Evolutionary conservation across 2,797 vertebrate species (phyloP), one percentile per base, ranked within the genome.

Genomic region (Synanceia verrucosa): DNA sequence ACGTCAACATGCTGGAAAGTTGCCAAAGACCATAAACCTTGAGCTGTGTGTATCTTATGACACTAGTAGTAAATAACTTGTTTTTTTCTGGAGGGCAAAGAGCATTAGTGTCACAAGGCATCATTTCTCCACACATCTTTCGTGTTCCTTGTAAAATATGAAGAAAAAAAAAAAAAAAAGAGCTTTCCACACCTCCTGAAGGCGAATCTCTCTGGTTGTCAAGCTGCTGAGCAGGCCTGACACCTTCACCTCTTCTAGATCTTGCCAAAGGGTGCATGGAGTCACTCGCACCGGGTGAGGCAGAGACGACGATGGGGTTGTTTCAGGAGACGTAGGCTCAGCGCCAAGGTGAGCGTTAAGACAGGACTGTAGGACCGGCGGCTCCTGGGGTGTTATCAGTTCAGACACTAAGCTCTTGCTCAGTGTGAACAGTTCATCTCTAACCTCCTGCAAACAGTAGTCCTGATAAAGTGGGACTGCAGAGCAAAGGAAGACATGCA

Each of bases 391-490:
- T 0, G 39, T 48, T 11, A 91, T 70, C 39, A 91, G 55, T 5
- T 88, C 69, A 14, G 88, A 75, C 51, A 92, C 46, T 3, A 44
- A 70, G 16, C 70, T 50, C 8, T 62, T 11, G 41, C 55, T 74
- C 3, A 82, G 59, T 51, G 80, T 68, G 37, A 77, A 59, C 23
- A 92, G 39, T 29, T 90, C 74, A 0, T 72, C 76, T 23, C 73
- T 89, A 11, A 90, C 11, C 3, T 46, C 66, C 58, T 82, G 85
- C 53, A 93, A 56, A 70, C 89, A 91, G 73, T 94, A 95, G 41
- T 94, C 91, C 85, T 96, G 95, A 79, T 94, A 96, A 18, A 96
- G 83, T 0, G 95, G 95, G 43, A 92, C 95, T 92, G 84, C 56
- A 79, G 19, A 65, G 34, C 19, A 68, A 23, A 50, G 36, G 9